Evolutionary conservation across 2,113 vertebrate species (phyloP), one percentile per base, ranked within the genome.

Genomic region (Scomber japonicus): DNA sequence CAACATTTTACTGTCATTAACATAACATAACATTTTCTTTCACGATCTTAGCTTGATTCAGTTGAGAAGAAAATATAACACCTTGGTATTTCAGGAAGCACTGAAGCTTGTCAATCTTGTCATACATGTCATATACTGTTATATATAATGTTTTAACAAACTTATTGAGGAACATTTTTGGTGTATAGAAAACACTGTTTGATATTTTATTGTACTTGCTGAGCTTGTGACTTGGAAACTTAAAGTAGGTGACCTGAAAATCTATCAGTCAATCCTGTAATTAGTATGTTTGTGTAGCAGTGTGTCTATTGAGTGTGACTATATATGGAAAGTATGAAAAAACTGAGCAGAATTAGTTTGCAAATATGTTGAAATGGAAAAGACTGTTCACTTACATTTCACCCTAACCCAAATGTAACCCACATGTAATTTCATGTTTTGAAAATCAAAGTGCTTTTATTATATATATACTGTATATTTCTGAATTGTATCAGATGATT

Each of bases 401-500:
- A 35, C 31, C 31, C 4, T 35, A 40, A 40, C 35, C 35, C 35
- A 40, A 40, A 40, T n/a, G n/a, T n/a, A n/a, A n/a, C n/a, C n/a
- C n/a, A n/a, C n/a, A n/a, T 40, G 9, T 40, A 40, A 40, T 40
- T 40, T 40, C 8, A 40, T 10, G 35, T 40, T 40, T 40, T 40
- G 35, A 40, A 40, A 9, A 40, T 40, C 35, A 40, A 40, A 40
- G 9, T 40, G 35, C 35, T 40, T 40, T 40, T 40, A 40, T 9
- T 40, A 40, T 9, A 7, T 40, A 9, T 40, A 35, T 27, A 27
- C 24, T 27, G 6, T 9, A 40, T 40, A 40, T 40, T 40, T 40
- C 8, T 40, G 45, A 75, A 15, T 56, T 15, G 17, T 76, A 19
- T 57, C 44, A 31, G 50, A 24, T 72, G 55, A 55, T 63, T 66